Percentiles rank a stretch among this genome's conserved stretches.
Conservation (phyloP, 2,888 invertebrate genomes). For the Pollenia amentaria region DNA sequence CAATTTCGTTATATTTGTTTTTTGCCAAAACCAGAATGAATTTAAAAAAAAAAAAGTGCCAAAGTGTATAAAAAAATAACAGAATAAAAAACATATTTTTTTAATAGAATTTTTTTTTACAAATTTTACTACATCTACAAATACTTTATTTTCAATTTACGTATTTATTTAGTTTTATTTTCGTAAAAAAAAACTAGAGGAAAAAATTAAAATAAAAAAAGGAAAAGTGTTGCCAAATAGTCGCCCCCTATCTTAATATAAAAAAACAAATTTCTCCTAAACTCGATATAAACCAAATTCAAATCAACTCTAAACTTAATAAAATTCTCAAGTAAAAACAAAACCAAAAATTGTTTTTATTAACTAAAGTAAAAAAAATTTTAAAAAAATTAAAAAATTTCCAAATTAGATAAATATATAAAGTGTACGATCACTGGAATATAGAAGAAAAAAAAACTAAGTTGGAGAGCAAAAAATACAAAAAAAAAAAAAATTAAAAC, state of each 20-base stretch:
- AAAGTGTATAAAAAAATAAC: constrained; percentile 38
- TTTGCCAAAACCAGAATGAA: constrained; percentile 57
- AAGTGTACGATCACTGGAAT: not conserved
- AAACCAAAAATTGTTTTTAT: not conserved
- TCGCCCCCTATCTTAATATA: constrained; percentile 6
- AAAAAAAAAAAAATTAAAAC: constrained; percentile 17
- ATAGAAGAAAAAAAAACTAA: constrained; percentile 31
- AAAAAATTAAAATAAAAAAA: constrained; percentile 1
- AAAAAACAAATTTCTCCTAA: not conserved
- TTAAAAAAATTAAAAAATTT: constrained; percentile 3
- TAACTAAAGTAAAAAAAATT: constrained; percentile 25
- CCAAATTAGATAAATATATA: not conserved
- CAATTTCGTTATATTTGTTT: constrained; percentile 32
- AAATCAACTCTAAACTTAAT: not conserved
- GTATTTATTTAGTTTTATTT: constrained; percentile 37
- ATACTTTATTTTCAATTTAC: constrained; percentile 44
- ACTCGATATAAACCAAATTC: constrained; percentile 7
- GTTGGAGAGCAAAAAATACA: constrained; percentile 58
- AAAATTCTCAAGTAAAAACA: not conserved
- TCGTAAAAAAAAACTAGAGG: constrained; percentile 27
- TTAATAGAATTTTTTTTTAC: not conserved
- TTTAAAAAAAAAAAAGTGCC: constrained; percentile 40
- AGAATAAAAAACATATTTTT: constrained; percentile 30
- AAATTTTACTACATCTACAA: constrained; percentile 30
- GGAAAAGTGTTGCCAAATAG: constrained; percentile 58